Base-by-base conservation (phyloP, 1,140 invertebrate species). In the Eumeta japonica region DNA sequence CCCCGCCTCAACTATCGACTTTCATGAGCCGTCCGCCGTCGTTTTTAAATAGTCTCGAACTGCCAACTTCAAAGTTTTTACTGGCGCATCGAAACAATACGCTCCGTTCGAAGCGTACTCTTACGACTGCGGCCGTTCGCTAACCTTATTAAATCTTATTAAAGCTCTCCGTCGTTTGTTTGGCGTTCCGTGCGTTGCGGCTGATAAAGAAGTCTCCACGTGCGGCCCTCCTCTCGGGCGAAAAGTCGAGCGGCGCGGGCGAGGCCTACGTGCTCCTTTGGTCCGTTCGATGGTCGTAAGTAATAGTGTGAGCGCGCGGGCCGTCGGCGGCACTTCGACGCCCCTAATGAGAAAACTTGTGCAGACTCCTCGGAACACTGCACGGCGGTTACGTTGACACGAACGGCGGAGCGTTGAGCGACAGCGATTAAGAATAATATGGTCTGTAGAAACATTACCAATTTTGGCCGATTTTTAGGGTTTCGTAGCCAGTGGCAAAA, bases 311-410 rank as follows among this genome's bases (percentile, higher is more conserved):
- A 60, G 50, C n/a, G n/a, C n/a, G n/a, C n/a, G n/a, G n/a, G n/a
- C n/a, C 48, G 45, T 37, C 42, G 51, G 53, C 42, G 43, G 48
- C 50, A 52, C 45, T 59, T n/a, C n/a, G 50, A 58, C 46, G 53
- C 43, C 48, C 46, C 52, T 67, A 67, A 68, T 68, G 62, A 68
- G 61, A 63, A 68, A 68, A 68, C 58, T 68, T 65, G 51, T 33
- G 31, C 31, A 3, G 10, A 5, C 15, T 33, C 31, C 28, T 24
- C 20, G 20, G 20, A 24, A 24, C 5, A n/a, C n/a, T 24, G 20
- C n/a, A n/a, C n/a, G 20, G 20, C 20, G 5, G 5, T n/a, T 5
- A n/a, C n/a, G n/a, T n/a, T n/a, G n/a, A n/a, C n/a, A n/a, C n/a
- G n/a, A n/a, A n/a, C n/a, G n/a, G n/a, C n/a, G n/a, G n/a, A n/a